Base-by-base conservation (phyloP, 2,797 vertebrate genomes). In the Eulemur mongoz region DNA sequence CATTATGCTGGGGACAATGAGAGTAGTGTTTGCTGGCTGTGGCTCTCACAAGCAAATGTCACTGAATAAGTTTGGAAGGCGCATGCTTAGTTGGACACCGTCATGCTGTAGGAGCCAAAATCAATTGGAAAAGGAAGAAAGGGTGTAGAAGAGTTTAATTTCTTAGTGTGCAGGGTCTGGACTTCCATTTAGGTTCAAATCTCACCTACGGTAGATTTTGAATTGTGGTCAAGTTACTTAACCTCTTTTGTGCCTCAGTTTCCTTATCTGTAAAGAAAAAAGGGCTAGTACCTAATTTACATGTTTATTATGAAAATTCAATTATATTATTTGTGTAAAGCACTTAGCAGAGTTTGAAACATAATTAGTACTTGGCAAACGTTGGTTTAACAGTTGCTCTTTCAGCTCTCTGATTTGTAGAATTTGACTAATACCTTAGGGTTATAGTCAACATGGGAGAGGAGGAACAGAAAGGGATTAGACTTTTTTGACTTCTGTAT, bases 1-100 rank as follows among this genome's bases (percentile, higher is more conserved):
- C 45, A 57, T 73, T 91, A 27, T 76, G 13, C 65, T 61, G 32
- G 57, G 73, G 88, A 95, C 91, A 95, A 65, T 76, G 40, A 92
- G 59, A 35, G 23, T n/a, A 80, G 63, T 89, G 79, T 94, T 94
- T 65, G 40, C 65, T 30, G 88, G 40, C 67, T 27, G 11, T 43
- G 45, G 40, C 15, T 57, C 40, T 89, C 23, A 40, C 35, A 86
- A 72, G 89, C 70, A 96, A 91, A 95, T 73, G 82, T 32, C 96
- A 95, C 57, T 38, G 63, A 93, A 84, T 81, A 40, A 0, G 0
- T n/a, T 91, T 89, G 70, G 75, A 94, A 75, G 40, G 40, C 23
- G 11, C 27, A 15, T 40, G 72, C 50, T 32, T 80, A n/a, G 78
- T 25, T 73, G 78, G 92, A 93, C 35, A 27, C 32, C 27, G 11